These are phyloP conservation scores for Aricia artaxerxes DNA, from an alignment of 2,888 invertebrate genomes.

Conservation along the genomic window DNA sequence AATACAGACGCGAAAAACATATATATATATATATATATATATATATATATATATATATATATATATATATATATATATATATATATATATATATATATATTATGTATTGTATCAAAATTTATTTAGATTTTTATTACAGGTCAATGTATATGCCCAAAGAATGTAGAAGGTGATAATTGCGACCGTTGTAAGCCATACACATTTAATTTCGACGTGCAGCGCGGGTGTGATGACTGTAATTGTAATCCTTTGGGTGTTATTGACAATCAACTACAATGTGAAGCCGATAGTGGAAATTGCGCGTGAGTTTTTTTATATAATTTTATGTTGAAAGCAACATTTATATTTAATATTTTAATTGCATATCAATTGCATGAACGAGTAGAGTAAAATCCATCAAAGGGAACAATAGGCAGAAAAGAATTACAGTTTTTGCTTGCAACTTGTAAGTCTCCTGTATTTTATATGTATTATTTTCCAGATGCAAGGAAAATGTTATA, in stretches of 20 bases:
- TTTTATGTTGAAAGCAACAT: neutral
- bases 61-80: no score
- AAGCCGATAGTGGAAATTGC: conserved; percentile 92
- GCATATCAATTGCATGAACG: no score
- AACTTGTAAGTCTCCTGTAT: neutral
- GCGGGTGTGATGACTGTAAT: conserved; percentile 97
- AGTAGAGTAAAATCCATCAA: no score
- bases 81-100: no score
- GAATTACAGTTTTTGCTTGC: neutral
- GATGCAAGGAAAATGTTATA: conserved; percentile 92
- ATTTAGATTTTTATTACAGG: conserved; percentile 61
- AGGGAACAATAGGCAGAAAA: neutral
- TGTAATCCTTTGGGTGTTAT: conserved; percentile 93
- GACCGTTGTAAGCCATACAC: conserved; percentile 93
- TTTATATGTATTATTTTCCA: conserved; percentile 48
- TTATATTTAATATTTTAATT: neutral
- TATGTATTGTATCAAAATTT: no score
- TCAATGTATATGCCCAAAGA: conserved; percentile 94
- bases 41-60: no score
- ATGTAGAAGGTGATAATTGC: conserved; percentile 94
- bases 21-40: no score
- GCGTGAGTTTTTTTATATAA: conserved; percentile 73
- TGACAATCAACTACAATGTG: conserved; percentile 90
- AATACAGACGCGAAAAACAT: no score
- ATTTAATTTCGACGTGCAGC: conserved; percentile 94